A percentile compares a stretch with the other conserved stretches of the same genome.
phyloP scores from a whole-genome alignment of 2,888 invertebrate genomes.

The Carterocephalus palaemon region DNA sequence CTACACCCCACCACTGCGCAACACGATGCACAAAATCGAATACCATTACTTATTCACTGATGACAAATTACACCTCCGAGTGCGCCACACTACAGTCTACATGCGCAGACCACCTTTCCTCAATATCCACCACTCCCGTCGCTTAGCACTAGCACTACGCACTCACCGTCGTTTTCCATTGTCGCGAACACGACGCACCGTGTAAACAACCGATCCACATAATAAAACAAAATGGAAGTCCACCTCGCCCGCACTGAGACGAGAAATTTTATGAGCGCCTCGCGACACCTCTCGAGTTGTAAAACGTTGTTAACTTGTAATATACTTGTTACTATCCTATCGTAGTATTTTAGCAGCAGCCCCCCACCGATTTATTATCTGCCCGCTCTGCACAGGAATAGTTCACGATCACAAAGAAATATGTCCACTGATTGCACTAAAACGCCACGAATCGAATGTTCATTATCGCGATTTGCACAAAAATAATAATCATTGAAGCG shows the following conservation, averaged over 20 bases:
- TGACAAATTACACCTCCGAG: constrained; percentile 71
- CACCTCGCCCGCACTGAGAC: constrained; percentile 65
- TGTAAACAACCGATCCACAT: constrained; percentile 74
- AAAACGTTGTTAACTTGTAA: no score
- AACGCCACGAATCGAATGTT: constrained; percentile 49
- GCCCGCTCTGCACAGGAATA: constrained; percentile 61
- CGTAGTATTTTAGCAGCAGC: constrained; percentile 78
- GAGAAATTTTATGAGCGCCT: constrained; percentile 68
- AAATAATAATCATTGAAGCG: constrained; percentile 75
- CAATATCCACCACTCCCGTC: constrained; percentile 37
- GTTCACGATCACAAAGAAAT: constrained; percentile 61
- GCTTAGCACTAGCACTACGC: constrained; percentile 37
- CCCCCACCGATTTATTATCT: constrained; percentile 73
- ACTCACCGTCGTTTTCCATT: constrained; percentile 76
- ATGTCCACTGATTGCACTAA: constrained; percentile 47
- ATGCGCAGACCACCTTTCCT: constrained; percentile 64
- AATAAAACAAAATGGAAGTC: constrained; percentile 78
- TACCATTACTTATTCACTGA: constrained; percentile 67
- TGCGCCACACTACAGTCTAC: constrained; percentile 50
- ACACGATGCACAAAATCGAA: constrained; percentile 72
- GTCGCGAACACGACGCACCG: constrained; percentile 61
- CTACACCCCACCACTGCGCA: constrained; percentile 54
- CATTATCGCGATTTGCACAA: constrained; percentile 59
- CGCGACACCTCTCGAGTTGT: constrained; percentile 63
- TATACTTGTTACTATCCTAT: constrained; percentile 77